phyloP scores from a whole-genome alignment of 2,797 vertebrate species.

The Poeciliopsis turneri region DNA sequence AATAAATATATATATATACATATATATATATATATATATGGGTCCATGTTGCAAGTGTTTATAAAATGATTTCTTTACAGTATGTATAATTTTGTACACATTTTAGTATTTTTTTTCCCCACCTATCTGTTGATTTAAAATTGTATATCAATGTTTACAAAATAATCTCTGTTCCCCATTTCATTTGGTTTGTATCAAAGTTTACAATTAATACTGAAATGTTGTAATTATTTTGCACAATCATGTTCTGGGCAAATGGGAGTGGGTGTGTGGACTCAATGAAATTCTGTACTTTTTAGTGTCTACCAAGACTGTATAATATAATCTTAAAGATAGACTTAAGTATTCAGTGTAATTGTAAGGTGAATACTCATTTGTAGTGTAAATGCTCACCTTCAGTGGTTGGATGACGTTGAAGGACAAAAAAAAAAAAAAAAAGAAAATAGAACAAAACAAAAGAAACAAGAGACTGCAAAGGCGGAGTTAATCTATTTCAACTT shows the following conservation, averaged over 20 bases:
- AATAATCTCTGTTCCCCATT: constrained; percentile 51
- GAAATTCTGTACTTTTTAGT: constrained; percentile 68
- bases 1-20: constrained; percentile 12
- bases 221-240: constrained; percentile 78
- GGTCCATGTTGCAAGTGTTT: constrained; percentile 62
- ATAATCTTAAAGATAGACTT: constrained; percentile 74
- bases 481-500: constrained; percentile 63
- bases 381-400: constrained; percentile 69
- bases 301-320: constrained; percentile 74
- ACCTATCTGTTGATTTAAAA: constrained; percentile 34
- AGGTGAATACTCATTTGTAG: constrained; percentile 75
- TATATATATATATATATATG: constrained; percentile 5
- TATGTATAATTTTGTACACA: constrained; percentile 64
- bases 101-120: constrained; percentile 19
- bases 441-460: constrained; percentile 26
- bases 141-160: constrained; percentile 72
- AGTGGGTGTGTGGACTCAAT: constrained; percentile 57
- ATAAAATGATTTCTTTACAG: constrained; percentile 39
- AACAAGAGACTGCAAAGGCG: constrained; percentile 31
- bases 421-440: constrained; percentile 29
- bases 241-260: constrained; percentile 60
- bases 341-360: constrained; percentile 79
- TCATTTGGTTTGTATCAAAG: constrained; percentile 59
- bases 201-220: constrained; percentile 66
- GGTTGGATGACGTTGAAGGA: constrained; percentile 57